Evolutionary conservation across 2,797 vertebrate species (phyloP).

Genomic region (Ibycter americanus): DNA sequence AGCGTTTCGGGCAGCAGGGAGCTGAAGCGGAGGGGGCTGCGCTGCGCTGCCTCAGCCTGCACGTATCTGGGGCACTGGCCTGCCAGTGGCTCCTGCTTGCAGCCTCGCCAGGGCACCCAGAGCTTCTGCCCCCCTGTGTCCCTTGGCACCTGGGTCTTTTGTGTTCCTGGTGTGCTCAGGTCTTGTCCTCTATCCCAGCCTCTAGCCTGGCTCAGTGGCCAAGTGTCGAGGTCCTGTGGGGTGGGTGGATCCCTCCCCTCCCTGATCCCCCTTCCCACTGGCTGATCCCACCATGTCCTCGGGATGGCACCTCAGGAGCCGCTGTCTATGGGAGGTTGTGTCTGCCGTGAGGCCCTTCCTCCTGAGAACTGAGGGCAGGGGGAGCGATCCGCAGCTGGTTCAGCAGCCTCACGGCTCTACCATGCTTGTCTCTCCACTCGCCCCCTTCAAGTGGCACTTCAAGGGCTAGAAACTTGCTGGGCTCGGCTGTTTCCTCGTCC

Average conservation of each 20-base stretch:
- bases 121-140: neutral
- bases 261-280: neutral
- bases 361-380: fast-evolving
- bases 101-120: neutral
- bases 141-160: neutral
- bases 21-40: neutral
- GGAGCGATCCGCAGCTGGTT: fast-evolving
- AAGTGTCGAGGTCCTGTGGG: neutral
- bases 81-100: neutral
- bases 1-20: neutral
- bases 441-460: neutral
- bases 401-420: neutral
- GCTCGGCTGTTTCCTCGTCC: conserved; percentile 43
- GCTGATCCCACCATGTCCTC: neutral
- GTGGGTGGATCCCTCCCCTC: neutral
- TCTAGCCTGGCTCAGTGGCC: neutral
- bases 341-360: neutral
- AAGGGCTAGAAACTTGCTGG: conserved; percentile 59
- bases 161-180: neutral
- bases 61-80: fast-evolving
- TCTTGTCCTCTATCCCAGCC: neutral
- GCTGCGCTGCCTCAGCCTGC: fast-evolving
- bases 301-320: neutral
- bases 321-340: neutral
- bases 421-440: neutral